Conservation (phyloP, 1,140 invertebrate species). For the Panagrolaimus sp. region DNA sequence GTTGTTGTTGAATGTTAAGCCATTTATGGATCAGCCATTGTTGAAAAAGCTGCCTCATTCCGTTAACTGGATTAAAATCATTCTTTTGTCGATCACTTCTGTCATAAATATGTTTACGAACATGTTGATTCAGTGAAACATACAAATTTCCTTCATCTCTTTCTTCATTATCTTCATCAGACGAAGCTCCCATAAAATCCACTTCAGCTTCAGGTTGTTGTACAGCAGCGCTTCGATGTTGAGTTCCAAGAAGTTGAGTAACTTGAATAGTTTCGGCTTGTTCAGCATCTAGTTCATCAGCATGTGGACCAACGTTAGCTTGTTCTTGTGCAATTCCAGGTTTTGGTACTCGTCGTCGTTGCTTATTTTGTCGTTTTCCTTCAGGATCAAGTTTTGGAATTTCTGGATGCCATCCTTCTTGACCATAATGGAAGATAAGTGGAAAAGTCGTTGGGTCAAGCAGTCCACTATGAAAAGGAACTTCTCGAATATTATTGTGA, state of each 20-base stretch:
- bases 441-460: not conserved
- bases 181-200: not conserved
- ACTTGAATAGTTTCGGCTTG: too few species aligned
- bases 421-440: not conserved
- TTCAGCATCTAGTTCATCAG: too few species aligned
- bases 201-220: not conserved
- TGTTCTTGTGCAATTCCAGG: not conserved
- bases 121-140: not conserved
- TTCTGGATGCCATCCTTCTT: not conserved
- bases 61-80: not conserved
- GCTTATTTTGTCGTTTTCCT: not conserved
- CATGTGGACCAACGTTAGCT: not conserved
- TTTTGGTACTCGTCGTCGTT: not conserved
- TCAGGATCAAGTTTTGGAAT: not conserved
- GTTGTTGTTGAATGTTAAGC: not conserved
- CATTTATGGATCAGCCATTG: not conserved
- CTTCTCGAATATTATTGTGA: not conserved
- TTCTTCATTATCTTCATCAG: not conserved
- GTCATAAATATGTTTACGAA: not conserved
- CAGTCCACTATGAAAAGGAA: not conserved
- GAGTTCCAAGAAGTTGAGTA: not conserved
- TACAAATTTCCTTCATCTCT: not conserved
- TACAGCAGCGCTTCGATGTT: too few species aligned
- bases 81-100: not conserved
- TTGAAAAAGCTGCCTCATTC: not conserved